Percentiles rank a stretch among this genome's conserved stretches.
These are phyloP conservation scores for Lasioglossum villosulum DNA, from an alignment of 2,888 invertebrate species.

Conservation along the genomic window DNA sequence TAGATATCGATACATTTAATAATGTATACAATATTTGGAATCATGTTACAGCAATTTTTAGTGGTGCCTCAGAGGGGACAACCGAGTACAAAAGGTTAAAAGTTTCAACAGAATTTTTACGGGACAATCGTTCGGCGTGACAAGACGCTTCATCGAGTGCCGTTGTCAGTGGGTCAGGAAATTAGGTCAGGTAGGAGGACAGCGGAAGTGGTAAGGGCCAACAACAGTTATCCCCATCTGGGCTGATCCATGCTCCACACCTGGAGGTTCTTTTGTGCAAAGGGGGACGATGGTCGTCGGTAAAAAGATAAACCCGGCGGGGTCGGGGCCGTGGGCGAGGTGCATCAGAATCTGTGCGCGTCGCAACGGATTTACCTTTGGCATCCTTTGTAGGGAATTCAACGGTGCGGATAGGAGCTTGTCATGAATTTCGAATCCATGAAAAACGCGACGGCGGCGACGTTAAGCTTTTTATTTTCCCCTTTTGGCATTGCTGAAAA, in stretches of 20 bases:
- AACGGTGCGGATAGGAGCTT: slow-evolving; percentile 4
- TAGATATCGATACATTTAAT: too few species aligned
- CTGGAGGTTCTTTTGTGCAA: slow-evolving; percentile 53
- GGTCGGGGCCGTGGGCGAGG: slow-evolving; percentile 17
- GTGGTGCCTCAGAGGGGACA: too few species aligned
- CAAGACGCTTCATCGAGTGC: slow-evolving; percentile 15
- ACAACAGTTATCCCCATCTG: slow-evolving; percentile 70
- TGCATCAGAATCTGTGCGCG: slow-evolving; percentile 38
- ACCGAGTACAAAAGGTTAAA: too few species aligned
- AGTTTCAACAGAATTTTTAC: neutral
- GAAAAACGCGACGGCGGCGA: slow-evolving; percentile 18
- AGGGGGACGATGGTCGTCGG: slow-evolving; percentile 44
- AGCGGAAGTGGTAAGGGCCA: slow-evolving; percentile 55
- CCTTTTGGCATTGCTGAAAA: neutral
- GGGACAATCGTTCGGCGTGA: neutral
- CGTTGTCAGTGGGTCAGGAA: slow-evolving; percentile 73
- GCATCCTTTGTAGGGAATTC: slow-evolving; percentile 27
- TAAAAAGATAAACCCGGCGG: slow-evolving; percentile 41
- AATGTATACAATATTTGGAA: too few species aligned
- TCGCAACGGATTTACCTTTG: slow-evolving; percentile 26
- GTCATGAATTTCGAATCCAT: slow-evolving; percentile 36
- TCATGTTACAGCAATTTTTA: too few species aligned
- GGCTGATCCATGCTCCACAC: slow-evolving; percentile 49
- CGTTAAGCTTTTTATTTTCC: neutral
- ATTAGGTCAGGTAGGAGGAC: slow-evolving; percentile 68